A percentile compares a stretch with the other conserved stretches of the same genome.
Evolutionary conservation across 1,140 invertebrate genomes (phyloP).

Genomic region (Oscheius sp.): DNA sequence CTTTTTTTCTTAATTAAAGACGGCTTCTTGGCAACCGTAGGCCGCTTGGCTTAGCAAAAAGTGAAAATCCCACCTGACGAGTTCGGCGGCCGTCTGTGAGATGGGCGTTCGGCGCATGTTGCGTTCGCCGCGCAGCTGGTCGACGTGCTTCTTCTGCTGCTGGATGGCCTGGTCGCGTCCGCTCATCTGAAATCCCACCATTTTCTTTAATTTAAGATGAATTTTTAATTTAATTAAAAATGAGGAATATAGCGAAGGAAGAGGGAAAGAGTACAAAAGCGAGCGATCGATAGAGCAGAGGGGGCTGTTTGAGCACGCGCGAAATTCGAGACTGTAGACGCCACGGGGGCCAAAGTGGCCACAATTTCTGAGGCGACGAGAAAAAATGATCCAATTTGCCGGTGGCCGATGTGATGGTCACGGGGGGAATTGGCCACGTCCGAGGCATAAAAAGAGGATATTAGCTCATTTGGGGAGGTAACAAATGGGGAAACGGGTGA

Average conservation of each 20-base stretch:
- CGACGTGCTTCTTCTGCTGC: neutral
- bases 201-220: too few species aligned
- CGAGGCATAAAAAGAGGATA: neutral
- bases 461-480: too few species aligned
- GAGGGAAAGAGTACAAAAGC: neutral
- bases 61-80: conserved; percentile 1
- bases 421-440: neutral
- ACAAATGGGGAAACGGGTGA: too few species aligned
- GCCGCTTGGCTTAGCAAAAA: too few species aligned
- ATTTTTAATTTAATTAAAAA: neutral
- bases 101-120: conserved; percentile 4
- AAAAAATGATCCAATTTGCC: neutral
- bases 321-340: neutral
- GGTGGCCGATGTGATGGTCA: neutral
- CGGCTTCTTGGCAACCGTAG: too few species aligned
- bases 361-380: neutral
- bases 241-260: neutral
- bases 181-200: neutral
- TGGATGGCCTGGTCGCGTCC: neutral
- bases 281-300: too few species aligned
- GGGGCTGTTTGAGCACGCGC: too few species aligned
- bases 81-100: neutral
- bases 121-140: conserved; percentile 10
- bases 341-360: neutral
- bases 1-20: too few species aligned